Evolutionary conservation across 2,888 invertebrate species (phyloP).

Genomic region (Catocala fraxini): DNA sequence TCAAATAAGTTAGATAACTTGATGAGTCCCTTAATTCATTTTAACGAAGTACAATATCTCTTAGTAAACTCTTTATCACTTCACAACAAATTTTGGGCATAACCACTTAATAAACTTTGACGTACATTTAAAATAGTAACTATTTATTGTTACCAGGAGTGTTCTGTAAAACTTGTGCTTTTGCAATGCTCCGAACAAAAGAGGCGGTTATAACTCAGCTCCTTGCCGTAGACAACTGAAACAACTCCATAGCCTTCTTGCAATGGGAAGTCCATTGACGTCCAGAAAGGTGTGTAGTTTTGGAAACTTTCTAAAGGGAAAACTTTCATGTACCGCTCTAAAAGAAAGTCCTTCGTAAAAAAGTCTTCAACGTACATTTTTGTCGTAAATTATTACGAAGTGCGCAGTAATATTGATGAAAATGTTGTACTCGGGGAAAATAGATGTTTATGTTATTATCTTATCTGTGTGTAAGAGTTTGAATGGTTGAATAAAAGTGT

Average conservation of each 20-base stretch:
- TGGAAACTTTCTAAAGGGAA: constrained; percentile 69
- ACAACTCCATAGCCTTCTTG: constrained; percentile 71
- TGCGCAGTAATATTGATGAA: constrained; percentile 10
- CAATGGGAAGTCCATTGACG: constrained; percentile 73
- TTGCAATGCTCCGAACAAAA: constrained; percentile 75
- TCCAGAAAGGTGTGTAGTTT: constrained; percentile 74
- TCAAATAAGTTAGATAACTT: no score
- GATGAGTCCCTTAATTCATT: no score
- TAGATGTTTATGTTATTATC: not conserved
- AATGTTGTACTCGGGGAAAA: not conserved
- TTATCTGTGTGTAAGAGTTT: no score
- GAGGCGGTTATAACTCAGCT: constrained; percentile 75
- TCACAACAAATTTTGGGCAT: constrained; percentile 17
- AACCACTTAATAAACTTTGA: constrained; percentile 51
- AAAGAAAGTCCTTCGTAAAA: constrained; percentile 34
- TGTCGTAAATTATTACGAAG: constrained; percentile 22
- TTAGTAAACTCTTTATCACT: no score
- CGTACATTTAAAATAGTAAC: constrained; percentile 50
- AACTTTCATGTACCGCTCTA: constrained; percentile 58
- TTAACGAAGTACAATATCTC: no score
- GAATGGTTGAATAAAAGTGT: not conserved
- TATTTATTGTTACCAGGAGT: constrained; percentile 58
- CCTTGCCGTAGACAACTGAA: constrained; percentile 67
- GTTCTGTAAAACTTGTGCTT: constrained; percentile 75
- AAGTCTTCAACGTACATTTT: constrained; percentile 36